These are phyloP conservation scores for Drosophila triauraria DNA, from an alignment of 1,140 invertebrate genomes.

Conservation along the genomic window DNA sequence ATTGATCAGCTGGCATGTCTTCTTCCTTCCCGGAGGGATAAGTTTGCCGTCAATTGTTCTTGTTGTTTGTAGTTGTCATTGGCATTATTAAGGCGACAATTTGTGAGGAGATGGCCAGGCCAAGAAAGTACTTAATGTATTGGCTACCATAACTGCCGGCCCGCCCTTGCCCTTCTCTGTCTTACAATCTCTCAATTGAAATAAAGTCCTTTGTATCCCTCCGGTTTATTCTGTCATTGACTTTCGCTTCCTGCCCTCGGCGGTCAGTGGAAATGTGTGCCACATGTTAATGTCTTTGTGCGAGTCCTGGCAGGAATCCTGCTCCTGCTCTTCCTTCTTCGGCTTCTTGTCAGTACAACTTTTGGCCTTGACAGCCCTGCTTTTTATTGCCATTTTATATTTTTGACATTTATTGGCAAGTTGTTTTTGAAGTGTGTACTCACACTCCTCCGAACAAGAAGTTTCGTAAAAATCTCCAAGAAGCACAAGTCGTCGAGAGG, in stretches of 20 bases:
- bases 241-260: conserved; percentile 47
- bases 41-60: conserved; percentile 25
- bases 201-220: conserved; percentile 48
- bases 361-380: conserved; percentile 53
- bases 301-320: conserved; percentile 27
- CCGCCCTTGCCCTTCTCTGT: no score
- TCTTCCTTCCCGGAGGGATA: conserved; percentile 1
- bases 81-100: conserved; percentile 58
- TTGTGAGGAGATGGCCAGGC: conserved; percentile 24
- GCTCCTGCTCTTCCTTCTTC: background rate
- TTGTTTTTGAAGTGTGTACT: conserved; percentile 53
- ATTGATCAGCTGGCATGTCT: conserved; percentile 42
- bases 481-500: background rate
- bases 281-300: conserved; percentile 63
- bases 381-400: conserved; percentile 59
- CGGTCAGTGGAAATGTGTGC: conserved; percentile 55
- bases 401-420: conserved; percentile 64
- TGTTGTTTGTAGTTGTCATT: conserved; percentile 53
- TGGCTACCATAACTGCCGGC: conserved; percentile 22
- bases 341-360: conserved; percentile 40
- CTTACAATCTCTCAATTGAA: conserved; percentile 34
- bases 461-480: background rate
- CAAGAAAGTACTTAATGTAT: conserved; percentile 56
- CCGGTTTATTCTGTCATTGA: conserved; percentile 46
- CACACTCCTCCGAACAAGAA: conserved; percentile 1